A percentile compares a stretch with the other conserved stretches of the same genome.
These are phyloP conservation scores for Drosophila subquinaria DNA, from an alignment of 2,888 invertebrate species.

Conservation along the genomic window DNA sequence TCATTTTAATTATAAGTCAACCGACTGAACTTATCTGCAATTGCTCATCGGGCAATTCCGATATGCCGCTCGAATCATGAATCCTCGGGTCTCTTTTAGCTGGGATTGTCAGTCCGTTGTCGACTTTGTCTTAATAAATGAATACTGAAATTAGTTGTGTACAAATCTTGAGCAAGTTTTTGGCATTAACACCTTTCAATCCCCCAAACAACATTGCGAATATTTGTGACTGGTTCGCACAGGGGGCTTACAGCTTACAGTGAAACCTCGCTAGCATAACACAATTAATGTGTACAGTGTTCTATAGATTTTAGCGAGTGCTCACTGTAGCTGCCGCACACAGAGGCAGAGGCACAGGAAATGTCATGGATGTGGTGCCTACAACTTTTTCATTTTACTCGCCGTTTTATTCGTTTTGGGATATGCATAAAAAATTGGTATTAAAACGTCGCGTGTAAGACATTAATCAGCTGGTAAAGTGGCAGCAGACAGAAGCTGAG, in stretches of 20 bases:
- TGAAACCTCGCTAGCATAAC: background rate
- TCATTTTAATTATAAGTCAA: conserved; percentile 66
- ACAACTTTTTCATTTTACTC: conserved; percentile 67
- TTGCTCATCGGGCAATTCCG: conserved; percentile 60
- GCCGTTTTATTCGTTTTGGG: conserved; percentile 57
- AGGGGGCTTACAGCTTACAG: conserved; percentile 21
- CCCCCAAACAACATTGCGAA: conserved; percentile 64
- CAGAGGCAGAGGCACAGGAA: conserved; percentile 74
- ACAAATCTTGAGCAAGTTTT: conserved; percentile 80
- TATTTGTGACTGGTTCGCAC: conserved; percentile 38
- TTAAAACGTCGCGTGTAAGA: conserved; percentile 81
- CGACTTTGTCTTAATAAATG: conserved; percentile 73
- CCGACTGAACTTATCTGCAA: conserved; percentile 52
- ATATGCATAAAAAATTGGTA: conserved; percentile 82
- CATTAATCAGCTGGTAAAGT: conserved; percentile 79
- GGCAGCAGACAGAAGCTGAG: conserved; percentile 65
- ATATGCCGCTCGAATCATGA: conserved; percentile 13
- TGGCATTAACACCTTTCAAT: conserved; percentile 81
- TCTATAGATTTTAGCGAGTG: background rate
- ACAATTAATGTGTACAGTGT: too few species aligned
- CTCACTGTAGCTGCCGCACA: conserved; percentile 51
- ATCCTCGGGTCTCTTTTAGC: conserved; percentile 22
- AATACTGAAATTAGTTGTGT: conserved; percentile 72
- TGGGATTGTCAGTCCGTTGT: conserved; percentile 67
- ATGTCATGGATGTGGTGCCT: conserved; percentile 70